Percentiles rank a stretch among this genome's conserved stretches.
Evolutionary conservation across 2,797 vertebrate species (phyloP).

Genomic region (Agapornis canus): DNA sequence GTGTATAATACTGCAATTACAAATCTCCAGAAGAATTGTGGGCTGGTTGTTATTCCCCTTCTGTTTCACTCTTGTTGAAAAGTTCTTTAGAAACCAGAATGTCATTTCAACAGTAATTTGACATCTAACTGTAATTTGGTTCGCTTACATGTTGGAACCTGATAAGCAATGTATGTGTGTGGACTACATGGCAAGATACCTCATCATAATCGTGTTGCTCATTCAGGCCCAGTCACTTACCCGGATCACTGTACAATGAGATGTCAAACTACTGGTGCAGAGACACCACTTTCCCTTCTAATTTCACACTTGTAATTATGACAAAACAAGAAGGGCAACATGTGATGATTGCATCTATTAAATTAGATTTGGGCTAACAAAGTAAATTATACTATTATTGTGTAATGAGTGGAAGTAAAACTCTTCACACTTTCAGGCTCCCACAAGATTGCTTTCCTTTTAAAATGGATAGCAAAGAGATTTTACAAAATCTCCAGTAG

Average conservation of each 20-base stretch:
- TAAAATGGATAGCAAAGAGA: not conserved
- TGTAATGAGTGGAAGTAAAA: not conserved
- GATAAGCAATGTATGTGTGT: not conserved
- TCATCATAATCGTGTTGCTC: accelerated
- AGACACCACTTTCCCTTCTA: not conserved
- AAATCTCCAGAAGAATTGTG: not conserved
- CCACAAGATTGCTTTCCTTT: not conserved
- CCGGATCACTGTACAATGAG: not conserved
- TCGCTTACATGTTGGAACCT: not conserved
- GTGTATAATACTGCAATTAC: not conserved
- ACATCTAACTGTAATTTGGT: not conserved
- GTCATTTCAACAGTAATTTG: not conserved
- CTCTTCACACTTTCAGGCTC: not conserved
- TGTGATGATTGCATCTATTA: not conserved
- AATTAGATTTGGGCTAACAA: not conserved
- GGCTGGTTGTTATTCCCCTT: not conserved
- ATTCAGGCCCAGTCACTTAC: not conserved
- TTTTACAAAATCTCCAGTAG: not conserved
- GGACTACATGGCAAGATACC: not conserved
- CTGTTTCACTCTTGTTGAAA: not conserved
- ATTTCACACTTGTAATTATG: not conserved
- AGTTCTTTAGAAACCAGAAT: not conserved
- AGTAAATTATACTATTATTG: not conserved
- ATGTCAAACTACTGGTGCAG: not conserved
- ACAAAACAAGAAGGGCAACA: not conserved